Percentiles rank a stretch among this genome's conserved stretches.
These are phyloP conservation scores for Myotis lucifugus DNA, from an alignment of 2,113 vertebrate species.

Conservation along the genomic window DNA sequence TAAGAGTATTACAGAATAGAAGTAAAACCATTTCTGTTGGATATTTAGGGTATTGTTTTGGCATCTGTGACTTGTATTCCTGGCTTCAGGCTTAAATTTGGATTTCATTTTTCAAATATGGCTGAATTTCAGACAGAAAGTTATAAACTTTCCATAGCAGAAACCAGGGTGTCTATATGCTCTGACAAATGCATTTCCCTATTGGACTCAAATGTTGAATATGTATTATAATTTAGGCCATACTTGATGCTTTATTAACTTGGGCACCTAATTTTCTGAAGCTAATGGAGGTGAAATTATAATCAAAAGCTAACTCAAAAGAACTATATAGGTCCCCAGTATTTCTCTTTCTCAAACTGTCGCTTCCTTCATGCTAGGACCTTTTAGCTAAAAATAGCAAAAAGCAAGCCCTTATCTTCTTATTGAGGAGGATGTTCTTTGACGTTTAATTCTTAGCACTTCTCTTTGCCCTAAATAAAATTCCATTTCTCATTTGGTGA, in stretches of 20 bases:
- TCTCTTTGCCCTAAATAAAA: background rate
- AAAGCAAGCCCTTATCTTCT: conserved; percentile 6
- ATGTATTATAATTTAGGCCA: conserved; percentile 24
- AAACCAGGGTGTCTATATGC: conserved; percentile 6
- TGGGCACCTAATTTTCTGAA: conserved; percentile 43
- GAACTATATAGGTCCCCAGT: background rate
- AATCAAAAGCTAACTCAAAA: conserved; percentile 34
- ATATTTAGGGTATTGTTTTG: background rate
- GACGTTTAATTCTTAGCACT: conserved; percentile 20
- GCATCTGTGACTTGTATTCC: background rate
- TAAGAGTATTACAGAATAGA: background rate
- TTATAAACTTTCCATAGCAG: conserved; percentile 21
- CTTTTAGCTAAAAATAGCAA: background rate
- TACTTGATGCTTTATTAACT: conserved; percentile 57
- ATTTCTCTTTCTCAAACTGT: conserved; percentile 29
- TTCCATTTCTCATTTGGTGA: background rate
- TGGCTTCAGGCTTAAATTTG: conserved; percentile 26
- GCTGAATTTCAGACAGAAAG: background rate
- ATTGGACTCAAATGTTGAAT: conserved; percentile 48
- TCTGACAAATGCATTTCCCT: conserved; percentile 31
- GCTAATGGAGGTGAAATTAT: conserved; percentile 19
- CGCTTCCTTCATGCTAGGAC: conserved; percentile 3
- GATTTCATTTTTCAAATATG: background rate
- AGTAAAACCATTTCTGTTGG: background rate
- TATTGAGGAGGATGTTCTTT: conserved; percentile 39